Evolutionary conservation across 30 jellyfish, hydroid and myxozoan genomes (phyloP).

Genomic region (Chrysaora quinquecirrha): DNA sequence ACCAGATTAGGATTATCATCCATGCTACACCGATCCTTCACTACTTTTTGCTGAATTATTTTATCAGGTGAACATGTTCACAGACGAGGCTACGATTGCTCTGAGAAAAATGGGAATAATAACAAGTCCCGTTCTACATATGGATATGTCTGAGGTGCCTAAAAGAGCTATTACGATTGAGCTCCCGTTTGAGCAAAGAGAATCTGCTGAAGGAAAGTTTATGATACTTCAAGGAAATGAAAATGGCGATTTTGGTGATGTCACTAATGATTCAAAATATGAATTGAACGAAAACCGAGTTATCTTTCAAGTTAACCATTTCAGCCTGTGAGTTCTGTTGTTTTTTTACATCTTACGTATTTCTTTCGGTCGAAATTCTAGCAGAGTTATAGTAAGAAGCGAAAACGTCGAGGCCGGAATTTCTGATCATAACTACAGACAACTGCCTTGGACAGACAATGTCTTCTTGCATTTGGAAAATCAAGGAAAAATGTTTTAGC

Average conservation of each 20-base stretch:
- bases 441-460: no score
- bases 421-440: no score
- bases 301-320: slow-evolving; percentile 19
- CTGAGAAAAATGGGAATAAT: background rate
- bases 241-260: background rate
- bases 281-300: background rate
- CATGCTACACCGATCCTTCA: no score
- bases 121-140: slow-evolving; percentile 27
- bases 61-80: slow-evolving; percentile 9
- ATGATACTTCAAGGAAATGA: slow-evolving; percentile 9
- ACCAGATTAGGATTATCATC: no score
- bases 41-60: no score
- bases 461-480: no score
- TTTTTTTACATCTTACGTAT: no score
- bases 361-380: no score
- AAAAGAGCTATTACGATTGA: slow-evolving; percentile 11
- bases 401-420: no score
- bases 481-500: no score
- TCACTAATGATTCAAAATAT: background rate
- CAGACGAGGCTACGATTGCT: background rate
- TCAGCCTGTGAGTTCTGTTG: slow-evolving; percentile 33
- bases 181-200: background rate
- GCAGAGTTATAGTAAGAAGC: no score
- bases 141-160: background rate
- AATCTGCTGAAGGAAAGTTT: background rate